Percentiles rank a stretch among this genome's conserved stretches.
Evolutionary conservation across 2,113 vertebrate species (phyloP).

Genomic region (Caranx ignobilis): DNA sequence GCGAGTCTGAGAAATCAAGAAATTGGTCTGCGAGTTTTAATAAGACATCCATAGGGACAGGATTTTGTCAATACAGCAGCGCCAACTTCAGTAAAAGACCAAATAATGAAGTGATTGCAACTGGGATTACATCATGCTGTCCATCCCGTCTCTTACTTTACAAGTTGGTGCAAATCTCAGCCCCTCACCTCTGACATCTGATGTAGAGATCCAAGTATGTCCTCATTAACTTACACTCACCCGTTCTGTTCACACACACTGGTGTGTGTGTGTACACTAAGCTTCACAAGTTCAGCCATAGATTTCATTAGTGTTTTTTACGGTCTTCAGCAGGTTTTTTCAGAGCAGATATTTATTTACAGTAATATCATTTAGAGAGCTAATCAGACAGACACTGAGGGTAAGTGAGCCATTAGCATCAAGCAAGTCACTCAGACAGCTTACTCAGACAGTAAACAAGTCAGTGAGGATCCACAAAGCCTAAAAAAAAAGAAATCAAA

Average conservation of each 20-base stretch:
- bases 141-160: constrained; percentile 37
- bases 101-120: constrained; percentile 66
- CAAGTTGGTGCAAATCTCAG: constrained; percentile 28
- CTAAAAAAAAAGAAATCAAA: constrained; percentile 53
- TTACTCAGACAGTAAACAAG: constrained; percentile 38
- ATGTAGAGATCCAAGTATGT: constrained; percentile 27
- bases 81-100: constrained; percentile 52
- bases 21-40: constrained; percentile 46
- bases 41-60: constrained; percentile 43
- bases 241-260: constrained; percentile 10
- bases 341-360: constrained; percentile 37
- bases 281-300: background rate
- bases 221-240: background rate
- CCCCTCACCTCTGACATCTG: constrained; percentile 32
- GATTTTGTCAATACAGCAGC: constrained; percentile 67
- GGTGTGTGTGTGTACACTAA: background rate
- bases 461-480: constrained; percentile 35
- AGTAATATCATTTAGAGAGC: constrained; percentile 12
- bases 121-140: constrained; percentile 23
- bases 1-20: constrained; percentile 38
- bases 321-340: background rate
- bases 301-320: constrained; percentile 3
- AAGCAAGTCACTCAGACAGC: background rate
- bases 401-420: constrained; percentile 23
- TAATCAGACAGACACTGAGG: constrained; percentile 19